A percentile compares a stretch with the other conserved stretches of the same genome.
phyloP scores from a whole-genome alignment of 2,888 invertebrate genomes.

The Iselma pallidipennis region DNA sequence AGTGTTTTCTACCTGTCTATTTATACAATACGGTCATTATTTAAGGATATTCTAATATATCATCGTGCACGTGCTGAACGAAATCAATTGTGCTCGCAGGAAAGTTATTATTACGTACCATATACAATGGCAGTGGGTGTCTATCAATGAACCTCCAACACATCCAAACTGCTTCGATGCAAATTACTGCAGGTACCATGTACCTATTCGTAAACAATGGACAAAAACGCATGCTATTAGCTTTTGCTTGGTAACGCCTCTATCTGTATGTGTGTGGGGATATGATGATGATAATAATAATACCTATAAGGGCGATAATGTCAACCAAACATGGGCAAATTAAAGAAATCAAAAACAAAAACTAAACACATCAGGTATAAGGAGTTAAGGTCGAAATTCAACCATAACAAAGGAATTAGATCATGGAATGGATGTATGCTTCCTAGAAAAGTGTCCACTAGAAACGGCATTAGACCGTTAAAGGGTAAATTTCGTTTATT shows the following conservation, averaged over 20 bases:
- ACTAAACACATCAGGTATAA: too few relatives aligned
- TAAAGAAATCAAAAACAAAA: background rate
- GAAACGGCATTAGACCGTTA: too few relatives aligned
- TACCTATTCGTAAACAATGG: slow-evolving; percentile 39
- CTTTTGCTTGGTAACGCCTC: slow-evolving; percentile 27
- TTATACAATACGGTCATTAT: slow-evolving; percentile 53
- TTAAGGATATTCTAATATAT: slow-evolving; percentile 55
- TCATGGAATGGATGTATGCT: too few relatives aligned
- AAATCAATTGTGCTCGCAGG: slow-evolving; percentile 51
- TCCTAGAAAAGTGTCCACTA: too few relatives aligned
- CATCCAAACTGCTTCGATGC: slow-evolving; percentile 49
- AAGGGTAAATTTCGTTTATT: too few relatives aligned
- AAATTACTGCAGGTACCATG: slow-evolving; percentile 45
- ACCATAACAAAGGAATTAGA: too few relatives aligned
- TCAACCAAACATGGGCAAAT: background rate
- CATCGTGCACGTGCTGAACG: slow-evolving; percentile 54
- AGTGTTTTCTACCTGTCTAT: slow-evolving; percentile 31
- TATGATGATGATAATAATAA: background rate
- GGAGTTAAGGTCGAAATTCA: too few relatives aligned
- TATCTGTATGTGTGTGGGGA: slow-evolving; percentile 3
- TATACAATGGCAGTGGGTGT: slow-evolving; percentile 52
- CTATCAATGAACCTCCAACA: slow-evolving; percentile 51
- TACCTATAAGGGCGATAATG: background rate
- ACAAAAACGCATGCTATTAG: slow-evolving; percentile 38
- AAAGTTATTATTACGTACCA: slow-evolving; percentile 46